phyloP scores from a whole-genome alignment of 2,797 vertebrate species.

The Enteromius radiatus region DNA sequence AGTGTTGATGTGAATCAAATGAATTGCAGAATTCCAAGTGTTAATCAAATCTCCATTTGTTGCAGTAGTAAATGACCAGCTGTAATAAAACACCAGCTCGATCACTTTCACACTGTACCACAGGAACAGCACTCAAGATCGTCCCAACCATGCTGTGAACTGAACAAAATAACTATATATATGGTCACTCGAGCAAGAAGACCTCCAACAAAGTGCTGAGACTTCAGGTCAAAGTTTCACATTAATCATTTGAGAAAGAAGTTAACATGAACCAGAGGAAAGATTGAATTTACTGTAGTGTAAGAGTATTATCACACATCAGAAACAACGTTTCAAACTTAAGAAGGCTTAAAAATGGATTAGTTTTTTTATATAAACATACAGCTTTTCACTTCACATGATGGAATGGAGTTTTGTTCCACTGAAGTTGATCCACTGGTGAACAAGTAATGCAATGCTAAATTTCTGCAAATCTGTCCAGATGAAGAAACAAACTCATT shows the following conservation, averaged over 20 bases:
- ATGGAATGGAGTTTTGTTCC: neutral
- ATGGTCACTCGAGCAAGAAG: slow-evolving; percentile 30
- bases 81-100: slow-evolving; percentile 45
- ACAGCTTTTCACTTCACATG: neutral
- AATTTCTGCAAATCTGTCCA: neutral
- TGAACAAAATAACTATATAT: slow-evolving; percentile 31
- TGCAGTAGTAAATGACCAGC: slow-evolving; percentile 60
- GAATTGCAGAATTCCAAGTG: slow-evolving; percentile 64
- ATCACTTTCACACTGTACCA: slow-evolving; percentile 38
- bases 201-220: slow-evolving; percentile 17
- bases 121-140: neutral
- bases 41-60: slow-evolving; percentile 74
- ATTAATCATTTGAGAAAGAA: slow-evolving; percentile 33
- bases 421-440: neutral
- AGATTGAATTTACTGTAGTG: neutral
- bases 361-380: neutral
- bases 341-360: neutral
- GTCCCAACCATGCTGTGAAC: slow-evolving; percentile 17
- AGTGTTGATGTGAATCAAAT: slow-evolving; percentile 62
- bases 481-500: neutral
- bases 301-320: neutral
- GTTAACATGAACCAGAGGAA: neutral
- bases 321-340: neutral
- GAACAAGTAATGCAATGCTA: neutral
- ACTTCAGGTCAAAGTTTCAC: slow-evolving; percentile 30